Evolutionary conservation across 2,797 vertebrate genomes (phyloP).

Genomic region (Poeciliopsis presidionis): DNA sequence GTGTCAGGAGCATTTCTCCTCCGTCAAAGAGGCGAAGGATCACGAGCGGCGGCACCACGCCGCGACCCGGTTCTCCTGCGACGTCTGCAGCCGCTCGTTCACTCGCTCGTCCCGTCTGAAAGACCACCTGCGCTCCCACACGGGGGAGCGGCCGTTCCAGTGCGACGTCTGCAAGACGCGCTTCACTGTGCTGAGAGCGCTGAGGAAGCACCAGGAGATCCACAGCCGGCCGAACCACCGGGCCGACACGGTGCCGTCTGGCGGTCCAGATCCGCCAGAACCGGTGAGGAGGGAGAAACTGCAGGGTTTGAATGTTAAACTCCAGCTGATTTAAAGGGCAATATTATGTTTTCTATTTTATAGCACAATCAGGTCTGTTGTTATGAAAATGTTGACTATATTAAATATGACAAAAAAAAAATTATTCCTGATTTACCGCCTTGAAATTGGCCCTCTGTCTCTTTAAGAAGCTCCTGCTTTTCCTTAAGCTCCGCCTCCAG

Average conservation of each 20-base stretch:
- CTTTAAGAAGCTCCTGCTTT: too few relatives aligned
- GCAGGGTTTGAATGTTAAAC: background rate
- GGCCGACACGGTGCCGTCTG: fast-evolving
- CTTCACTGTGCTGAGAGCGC: constrained; percentile 24
- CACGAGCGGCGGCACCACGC: constrained; percentile 41
- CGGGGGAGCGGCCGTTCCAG: constrained; percentile 50
- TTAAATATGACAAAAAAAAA: too few relatives aligned
- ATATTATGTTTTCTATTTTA: too few relatives aligned
- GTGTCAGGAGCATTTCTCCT: constrained; percentile 33
- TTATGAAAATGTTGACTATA: too few relatives aligned
- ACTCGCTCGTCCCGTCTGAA: constrained; percentile 20
- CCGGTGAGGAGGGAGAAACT: constrained; percentile 15
- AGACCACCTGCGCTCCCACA: constrained; percentile 53
- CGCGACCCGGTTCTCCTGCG: constrained; percentile 25
- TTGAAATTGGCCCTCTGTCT: too few relatives aligned
- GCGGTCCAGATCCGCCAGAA: background rate
- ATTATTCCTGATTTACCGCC: too few relatives aligned
- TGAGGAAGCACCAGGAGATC: constrained; percentile 53
- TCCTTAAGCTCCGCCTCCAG: too few relatives aligned
- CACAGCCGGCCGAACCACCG: constrained; percentile 15
- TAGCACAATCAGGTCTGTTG: too few relatives aligned
- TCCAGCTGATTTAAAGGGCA: background rate
- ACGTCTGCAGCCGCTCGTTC: constrained; percentile 43
- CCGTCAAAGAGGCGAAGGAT: constrained; percentile 32
- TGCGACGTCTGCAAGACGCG: constrained; percentile 43